Conservation (phyloP, 2,888 invertebrate genomes). For the Emmelina monodactyla region DNA sequence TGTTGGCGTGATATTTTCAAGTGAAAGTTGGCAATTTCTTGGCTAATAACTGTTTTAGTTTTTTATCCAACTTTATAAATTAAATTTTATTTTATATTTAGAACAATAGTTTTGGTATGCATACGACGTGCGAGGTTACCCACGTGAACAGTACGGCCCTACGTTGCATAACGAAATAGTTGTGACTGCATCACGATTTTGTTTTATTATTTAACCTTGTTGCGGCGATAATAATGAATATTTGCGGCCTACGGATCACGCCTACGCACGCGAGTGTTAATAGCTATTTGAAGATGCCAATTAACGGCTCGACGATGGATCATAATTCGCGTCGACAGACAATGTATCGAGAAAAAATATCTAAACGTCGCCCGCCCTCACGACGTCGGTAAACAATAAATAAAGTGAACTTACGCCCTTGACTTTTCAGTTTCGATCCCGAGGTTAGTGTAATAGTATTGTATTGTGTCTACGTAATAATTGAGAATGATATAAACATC, state of each 20-base stretch:
- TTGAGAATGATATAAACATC: too few species aligned
- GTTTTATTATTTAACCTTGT: neutral
- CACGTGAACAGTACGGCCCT: neutral
- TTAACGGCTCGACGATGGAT: slow-evolving; percentile 23
- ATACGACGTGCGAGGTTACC: neutral
- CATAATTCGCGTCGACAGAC: slow-evolving; percentile 11
- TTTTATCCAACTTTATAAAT: slow-evolving; percentile 1
- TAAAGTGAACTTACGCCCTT: slow-evolving; percentile 31
- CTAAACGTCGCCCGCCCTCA: slow-evolving; percentile 18
- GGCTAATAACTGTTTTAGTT: neutral
- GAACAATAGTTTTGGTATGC: neutral
- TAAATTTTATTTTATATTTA: neutral
- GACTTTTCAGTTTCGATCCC: slow-evolving; percentile 36
- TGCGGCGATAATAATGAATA: slow-evolving; percentile 1
- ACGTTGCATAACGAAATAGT: neutral
- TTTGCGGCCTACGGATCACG: slow-evolving; percentile 10
- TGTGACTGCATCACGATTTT: neutral
- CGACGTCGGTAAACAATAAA: slow-evolving; percentile 36
- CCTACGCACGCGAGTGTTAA: slow-evolving; percentile 20
- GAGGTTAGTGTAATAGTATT: slow-evolving; percentile 32
- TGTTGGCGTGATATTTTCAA: slow-evolving; percentile 2
- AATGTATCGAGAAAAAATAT: slow-evolving; percentile 11
- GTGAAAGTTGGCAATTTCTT: slow-evolving; percentile 3
- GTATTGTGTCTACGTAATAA: too few species aligned
- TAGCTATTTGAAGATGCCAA: slow-evolving; percentile 24